A percentile compares a stretch with the other conserved stretches of the same genome.
These are phyloP conservation scores for Cyclina sinensis DNA, from an alignment of 1,140 invertebrate species.

Conservation along the genomic window DNA sequence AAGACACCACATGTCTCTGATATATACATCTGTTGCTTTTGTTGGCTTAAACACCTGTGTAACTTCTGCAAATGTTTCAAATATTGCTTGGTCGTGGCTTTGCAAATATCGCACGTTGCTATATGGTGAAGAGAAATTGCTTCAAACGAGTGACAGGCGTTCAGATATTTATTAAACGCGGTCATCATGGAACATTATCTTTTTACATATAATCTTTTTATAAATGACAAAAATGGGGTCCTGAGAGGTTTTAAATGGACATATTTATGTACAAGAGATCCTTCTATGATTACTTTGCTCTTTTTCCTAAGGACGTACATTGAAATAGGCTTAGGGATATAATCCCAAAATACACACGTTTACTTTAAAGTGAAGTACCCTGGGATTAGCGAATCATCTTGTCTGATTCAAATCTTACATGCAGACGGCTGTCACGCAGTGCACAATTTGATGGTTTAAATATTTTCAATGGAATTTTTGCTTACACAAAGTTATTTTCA, in stretches of 20 bases:
- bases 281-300: background rate
- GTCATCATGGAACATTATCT: background rate
- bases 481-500: too few species aligned
- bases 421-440: background rate
- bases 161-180: background rate
- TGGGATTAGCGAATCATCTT: constrained; percentile 8
- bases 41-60: too few species aligned
- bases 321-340: background rate
- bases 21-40: too few species aligned
- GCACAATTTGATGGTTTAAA: background rate
- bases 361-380: constrained; percentile 28
- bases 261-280: constrained; percentile 16
- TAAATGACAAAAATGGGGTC: constrained; percentile 13
- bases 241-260: background rate
- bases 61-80: too few species aligned
- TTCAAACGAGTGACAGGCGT: background rate
- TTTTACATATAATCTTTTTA: constrained; percentile 23
- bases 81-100: too few species aligned
- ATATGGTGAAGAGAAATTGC: background rate
- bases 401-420: background rate
- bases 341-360: background rate
- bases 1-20: too few species aligned
- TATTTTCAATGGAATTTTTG: too few species aligned
- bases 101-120: too few species aligned
- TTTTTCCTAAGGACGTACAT: constrained; percentile 7